These are phyloP conservation scores for Verasper variegatus DNA, from an alignment of 2,113 vertebrate species.

Conservation along the genomic window DNA sequence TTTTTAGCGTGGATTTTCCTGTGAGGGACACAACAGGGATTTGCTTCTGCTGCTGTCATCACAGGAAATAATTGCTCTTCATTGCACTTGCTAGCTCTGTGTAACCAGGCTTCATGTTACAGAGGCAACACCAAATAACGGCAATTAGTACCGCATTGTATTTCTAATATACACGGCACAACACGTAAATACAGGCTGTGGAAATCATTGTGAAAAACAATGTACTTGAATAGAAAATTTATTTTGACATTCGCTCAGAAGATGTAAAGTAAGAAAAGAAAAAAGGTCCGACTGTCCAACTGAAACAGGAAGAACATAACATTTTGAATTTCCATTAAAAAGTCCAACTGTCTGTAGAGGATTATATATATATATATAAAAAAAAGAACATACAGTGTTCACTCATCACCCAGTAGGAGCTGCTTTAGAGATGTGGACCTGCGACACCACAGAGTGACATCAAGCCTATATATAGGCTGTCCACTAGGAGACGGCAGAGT, in stretches of 20 bases:
- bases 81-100: neutral
- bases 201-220: neutral
- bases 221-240: constrained; percentile 18
- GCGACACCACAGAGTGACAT: neutral
- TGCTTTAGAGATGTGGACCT: neutral
- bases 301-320: no score
- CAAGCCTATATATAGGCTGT: neutral
- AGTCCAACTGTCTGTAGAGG: neutral
- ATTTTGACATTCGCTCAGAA: constrained; percentile 12
- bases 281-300: neutral
- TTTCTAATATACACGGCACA: neutral
- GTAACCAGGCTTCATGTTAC: neutral
- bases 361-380: no score
- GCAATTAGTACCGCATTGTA: neutral
- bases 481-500: constrained; percentile 68
- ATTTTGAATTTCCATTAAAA: no score
- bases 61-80: constrained; percentile 6
- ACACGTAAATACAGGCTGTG: neutral
- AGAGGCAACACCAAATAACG: neutral
- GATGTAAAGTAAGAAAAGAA: neutral
- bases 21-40: constrained; percentile 17
- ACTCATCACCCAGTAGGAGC: neutral
- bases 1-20: constrained; percentile 13
- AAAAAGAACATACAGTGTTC: neutral
- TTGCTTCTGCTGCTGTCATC: constrained; percentile 9